Conservation (phyloP, 2,113 vertebrate genomes). For the Halichoeres trimaculatus region DNA sequence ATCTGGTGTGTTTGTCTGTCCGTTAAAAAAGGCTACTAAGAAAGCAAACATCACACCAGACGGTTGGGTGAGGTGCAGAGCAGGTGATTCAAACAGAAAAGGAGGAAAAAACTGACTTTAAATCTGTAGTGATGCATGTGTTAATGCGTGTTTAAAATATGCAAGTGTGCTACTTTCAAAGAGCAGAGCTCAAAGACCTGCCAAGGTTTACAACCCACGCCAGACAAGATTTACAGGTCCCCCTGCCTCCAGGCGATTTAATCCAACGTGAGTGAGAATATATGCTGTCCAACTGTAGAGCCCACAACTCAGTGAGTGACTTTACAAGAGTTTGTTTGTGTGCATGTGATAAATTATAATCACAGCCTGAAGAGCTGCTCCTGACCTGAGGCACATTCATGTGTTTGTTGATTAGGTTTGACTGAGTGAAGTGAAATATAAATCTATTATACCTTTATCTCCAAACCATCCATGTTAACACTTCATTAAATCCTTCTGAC, state of each 20-base stretch:
- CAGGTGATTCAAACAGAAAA: conserved; percentile 27
- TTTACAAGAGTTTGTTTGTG: conserved; percentile 22
- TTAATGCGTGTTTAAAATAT: conserved; percentile 10
- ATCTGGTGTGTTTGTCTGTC: conserved; percentile 33
- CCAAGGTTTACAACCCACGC: conserved; percentile 57
- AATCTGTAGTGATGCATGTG: conserved; percentile 38
- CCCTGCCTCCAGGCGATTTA: conserved; percentile 18
- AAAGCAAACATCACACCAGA: conserved; percentile 48
- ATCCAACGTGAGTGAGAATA: conserved; percentile 35
- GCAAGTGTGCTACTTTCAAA: conserved; percentile 28
- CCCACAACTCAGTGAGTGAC: conserved; percentile 8
- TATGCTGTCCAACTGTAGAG: conserved; percentile 21
- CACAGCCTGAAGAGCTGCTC: not conserved
- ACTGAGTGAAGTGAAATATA: not conserved
- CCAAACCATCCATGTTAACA: not conserved
- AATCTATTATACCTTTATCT: not conserved
- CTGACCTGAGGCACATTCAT: not conserved
- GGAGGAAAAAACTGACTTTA: conserved; percentile 19
- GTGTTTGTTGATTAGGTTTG: not conserved
- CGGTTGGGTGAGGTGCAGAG: conserved; percentile 43
- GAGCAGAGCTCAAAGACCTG: conserved; percentile 43
- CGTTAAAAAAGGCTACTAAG: conserved; percentile 39
- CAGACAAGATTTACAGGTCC: conserved; percentile 44
- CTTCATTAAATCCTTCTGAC: too few species aligned
- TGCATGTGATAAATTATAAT: conserved; percentile 11